These are phyloP conservation scores for Poecilia gillii DNA, from an alignment of 2,797 vertebrate species.

Conservation along the genomic window DNA sequence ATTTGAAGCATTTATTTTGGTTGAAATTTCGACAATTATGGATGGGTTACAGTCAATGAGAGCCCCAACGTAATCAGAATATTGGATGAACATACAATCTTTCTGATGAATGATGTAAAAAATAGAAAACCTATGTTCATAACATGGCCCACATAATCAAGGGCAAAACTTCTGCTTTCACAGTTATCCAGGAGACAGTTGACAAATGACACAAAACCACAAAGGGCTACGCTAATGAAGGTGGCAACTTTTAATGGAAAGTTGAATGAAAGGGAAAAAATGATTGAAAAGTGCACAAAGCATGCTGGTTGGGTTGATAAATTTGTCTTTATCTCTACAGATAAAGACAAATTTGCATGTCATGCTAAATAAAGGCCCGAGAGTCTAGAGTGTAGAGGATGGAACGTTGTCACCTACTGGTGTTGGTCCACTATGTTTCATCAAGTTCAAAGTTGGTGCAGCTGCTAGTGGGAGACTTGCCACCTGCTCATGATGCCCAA, in stretches of 20 bases:
- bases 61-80: neutral
- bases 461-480: neutral
- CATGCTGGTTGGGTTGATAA: too few species aligned
- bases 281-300: neutral
- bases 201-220: neutral
- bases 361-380: neutral
- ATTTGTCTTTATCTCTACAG: neutral
- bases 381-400: neutral
- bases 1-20: too few species aligned
- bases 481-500: neutral
- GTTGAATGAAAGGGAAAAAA: neutral
- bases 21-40: neutral
- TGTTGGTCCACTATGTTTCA: neutral
- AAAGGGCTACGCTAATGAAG: neutral
- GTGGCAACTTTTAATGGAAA: neutral
- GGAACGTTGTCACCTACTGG: neutral
- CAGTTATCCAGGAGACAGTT: neutral
- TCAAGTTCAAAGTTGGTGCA: slow-evolving; percentile 1
- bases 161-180: neutral
- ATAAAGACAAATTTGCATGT: neutral
- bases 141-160: neutral
- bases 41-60: neutral
- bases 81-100: neutral
- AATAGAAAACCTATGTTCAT: neutral
- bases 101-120: too few species aligned